A percentile compares a stretch with the other conserved stretches of the same genome.
phyloP scores from a whole-genome alignment of 2,888 invertebrate genomes.

The Drosophila monieri region DNA sequence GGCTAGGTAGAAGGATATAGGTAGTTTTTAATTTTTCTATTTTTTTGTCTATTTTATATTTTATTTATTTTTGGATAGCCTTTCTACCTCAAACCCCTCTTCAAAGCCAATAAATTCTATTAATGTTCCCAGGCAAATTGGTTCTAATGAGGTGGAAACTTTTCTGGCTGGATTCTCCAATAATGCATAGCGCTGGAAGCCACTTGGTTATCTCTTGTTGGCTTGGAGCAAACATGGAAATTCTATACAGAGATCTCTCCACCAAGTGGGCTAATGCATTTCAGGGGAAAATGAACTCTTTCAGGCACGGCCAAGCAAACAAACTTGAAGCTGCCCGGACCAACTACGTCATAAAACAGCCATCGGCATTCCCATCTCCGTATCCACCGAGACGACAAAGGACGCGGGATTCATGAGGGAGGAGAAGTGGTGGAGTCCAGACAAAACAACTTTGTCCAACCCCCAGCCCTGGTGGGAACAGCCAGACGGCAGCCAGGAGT shows the following conservation, averaged over 20 bases:
- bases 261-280: constrained; percentile 55
- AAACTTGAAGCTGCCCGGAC: constrained; percentile 39
- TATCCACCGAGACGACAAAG: constrained; percentile 71
- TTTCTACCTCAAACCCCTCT: constrained; percentile 11
- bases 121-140: constrained; percentile 38
- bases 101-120: constrained; percentile 40
- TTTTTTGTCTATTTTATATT: constrained; percentile 29
- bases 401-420: constrained; percentile 11
- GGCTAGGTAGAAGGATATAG: neutral
- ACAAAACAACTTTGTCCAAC: constrained; percentile 54
- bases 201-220: constrained; percentile 25
- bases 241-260: constrained; percentile 33
- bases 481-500: constrained; percentile 32
- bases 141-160: constrained; percentile 42
- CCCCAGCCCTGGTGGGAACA: constrained; percentile 37
- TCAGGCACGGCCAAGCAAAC: constrained; percentile 44
- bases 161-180: constrained; percentile 5
- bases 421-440: constrained; percentile 49
- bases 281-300: constrained; percentile 55
- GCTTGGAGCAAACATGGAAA: constrained; percentile 39
- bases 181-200: neutral
- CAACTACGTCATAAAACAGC: constrained; percentile 55
- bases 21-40: no score
- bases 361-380: constrained; percentile 29
- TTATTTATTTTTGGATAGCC: constrained; percentile 40